phyloP scores from a whole-genome alignment of 2,888 invertebrate genomes.

The Rhamnusium bicolor region DNA sequence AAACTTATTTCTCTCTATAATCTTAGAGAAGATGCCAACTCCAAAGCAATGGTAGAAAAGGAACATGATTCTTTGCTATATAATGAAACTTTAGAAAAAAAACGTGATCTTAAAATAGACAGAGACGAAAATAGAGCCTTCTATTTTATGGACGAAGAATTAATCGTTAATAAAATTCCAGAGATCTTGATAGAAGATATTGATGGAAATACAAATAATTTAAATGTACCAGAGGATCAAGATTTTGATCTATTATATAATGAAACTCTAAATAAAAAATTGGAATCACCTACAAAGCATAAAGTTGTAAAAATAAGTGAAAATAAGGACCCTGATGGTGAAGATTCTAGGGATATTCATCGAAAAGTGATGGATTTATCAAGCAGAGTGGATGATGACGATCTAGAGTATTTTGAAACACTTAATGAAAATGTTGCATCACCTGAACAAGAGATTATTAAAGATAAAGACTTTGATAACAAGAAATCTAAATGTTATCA shows the following conservation, averaged over 20 bases:
- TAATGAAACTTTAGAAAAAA: constrained; percentile 48
- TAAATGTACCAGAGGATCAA: not conserved
- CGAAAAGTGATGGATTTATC: not conserved
- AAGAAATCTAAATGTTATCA: not conserved
- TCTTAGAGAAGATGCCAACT: not conserved
- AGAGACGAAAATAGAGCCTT: not conserved
- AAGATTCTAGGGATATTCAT: not conserved
- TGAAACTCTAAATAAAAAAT: not conserved
- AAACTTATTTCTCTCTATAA: not conserved
- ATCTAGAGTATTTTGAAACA: constrained; percentile 2
- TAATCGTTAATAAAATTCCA: not conserved
- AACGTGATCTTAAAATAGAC: constrained; percentile 15
- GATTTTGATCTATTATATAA: constrained; percentile 13
- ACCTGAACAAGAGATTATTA: not conserved
- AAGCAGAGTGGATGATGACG: not conserved
- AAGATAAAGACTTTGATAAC: not conserved
- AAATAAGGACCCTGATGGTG: not conserved
- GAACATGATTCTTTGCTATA: constrained; percentile 47
- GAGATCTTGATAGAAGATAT: not conserved
- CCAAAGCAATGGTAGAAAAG: not conserved
- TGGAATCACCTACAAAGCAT: not conserved
- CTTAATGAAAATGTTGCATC: not conserved
- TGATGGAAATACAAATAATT: not conserved
- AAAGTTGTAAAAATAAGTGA: not conserved
- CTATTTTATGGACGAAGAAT: not conserved